phyloP scores from a whole-genome alignment of 2,797 vertebrate species.

The Melopsittacus undulatus region DNA sequence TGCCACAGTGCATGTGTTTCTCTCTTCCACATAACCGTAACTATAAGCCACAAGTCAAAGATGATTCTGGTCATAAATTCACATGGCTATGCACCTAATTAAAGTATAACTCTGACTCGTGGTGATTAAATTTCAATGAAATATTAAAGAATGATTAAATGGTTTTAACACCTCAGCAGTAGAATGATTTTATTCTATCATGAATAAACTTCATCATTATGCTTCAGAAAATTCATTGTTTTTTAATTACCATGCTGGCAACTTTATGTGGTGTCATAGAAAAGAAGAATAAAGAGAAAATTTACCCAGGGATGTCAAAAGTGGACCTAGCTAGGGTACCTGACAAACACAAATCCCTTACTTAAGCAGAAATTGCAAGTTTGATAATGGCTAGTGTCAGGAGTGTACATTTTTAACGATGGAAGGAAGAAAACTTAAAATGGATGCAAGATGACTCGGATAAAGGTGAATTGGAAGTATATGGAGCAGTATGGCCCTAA shows the following conservation, averaged over 20 bases:
- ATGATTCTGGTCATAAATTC: not conserved
- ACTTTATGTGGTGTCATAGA: not conserved
- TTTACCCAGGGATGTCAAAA: not conserved
- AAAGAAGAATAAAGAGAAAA: not conserved
- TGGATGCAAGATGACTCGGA: not conserved
- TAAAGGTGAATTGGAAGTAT: not conserved
- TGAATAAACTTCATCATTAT: not conserved
- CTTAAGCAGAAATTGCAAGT: not conserved
- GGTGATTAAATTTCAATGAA: conserved; percentile 34
- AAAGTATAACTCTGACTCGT: not conserved
- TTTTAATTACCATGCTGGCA: not conserved
- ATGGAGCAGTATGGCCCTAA: not conserved
- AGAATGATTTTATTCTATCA: conserved; percentile 26
- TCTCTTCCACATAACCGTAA: not conserved
- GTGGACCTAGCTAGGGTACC: not conserved
- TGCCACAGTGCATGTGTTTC: not conserved
- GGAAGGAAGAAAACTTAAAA: not conserved
- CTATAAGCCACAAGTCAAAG: not conserved
- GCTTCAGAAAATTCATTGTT: conserved; percentile 19
- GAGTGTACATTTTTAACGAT: not conserved
- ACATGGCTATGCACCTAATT: not conserved
- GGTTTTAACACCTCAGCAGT: not conserved
- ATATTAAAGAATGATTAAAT: conserved; percentile 51
- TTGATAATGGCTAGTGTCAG: not conserved
- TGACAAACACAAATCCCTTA: not conserved